Base-by-base conservation (phyloP, 2,888 invertebrate species). In the Galeopsomyia nigrocyanea region DNA sequence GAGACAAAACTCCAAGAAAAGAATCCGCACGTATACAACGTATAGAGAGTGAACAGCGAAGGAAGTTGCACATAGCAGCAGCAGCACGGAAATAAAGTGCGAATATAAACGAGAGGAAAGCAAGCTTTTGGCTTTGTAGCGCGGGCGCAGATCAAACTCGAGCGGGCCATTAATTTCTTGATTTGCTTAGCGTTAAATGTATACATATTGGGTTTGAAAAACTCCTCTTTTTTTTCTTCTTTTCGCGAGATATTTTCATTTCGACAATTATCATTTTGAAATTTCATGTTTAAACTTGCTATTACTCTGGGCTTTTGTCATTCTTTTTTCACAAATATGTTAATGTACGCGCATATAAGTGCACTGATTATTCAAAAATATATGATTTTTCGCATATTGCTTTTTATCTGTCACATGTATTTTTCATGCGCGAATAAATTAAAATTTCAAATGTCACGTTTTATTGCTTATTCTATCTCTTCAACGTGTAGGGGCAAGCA, bases 131-230 rank as follows among this genome's bases (percentile, higher is more conserved):
- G 81, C 31, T 31, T 31, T 31, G 31, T 31, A 31, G 31, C 80
- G 84, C n/a, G n/a, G n/a, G n/a, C n/a, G 83, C 83, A 84, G 83
- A 84, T 84, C 84, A 83, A 84, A 84, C 84, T 83, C 82, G 83
- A n/a, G 81, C 83, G 83, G 82, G 83, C 83, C 84, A 84, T 84
- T 84, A 84, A 84, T 84, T 83, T 51, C 51, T 51, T 17, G 7
- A 51, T 51, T 51, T 31, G 31, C 31, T 31, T 7, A n/a, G 51
- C 51, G 31, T n/a, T n/a, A n/a, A 31, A 31, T 7, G 31, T 7
- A 7, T 31, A 31, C 31, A 7, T 31, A 31, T 31, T 31, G 31
- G 31, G n/a, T n/a, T 7, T 31, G 31, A 31, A 5, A 58, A 60
- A 66, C 49, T 47, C 39, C 51, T 19, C 17, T 21, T 49, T 26